These are phyloP conservation scores for Tenthredo distinguenda DNA, from an alignment of 2,888 invertebrate genomes.

Conservation along the genomic window DNA sequence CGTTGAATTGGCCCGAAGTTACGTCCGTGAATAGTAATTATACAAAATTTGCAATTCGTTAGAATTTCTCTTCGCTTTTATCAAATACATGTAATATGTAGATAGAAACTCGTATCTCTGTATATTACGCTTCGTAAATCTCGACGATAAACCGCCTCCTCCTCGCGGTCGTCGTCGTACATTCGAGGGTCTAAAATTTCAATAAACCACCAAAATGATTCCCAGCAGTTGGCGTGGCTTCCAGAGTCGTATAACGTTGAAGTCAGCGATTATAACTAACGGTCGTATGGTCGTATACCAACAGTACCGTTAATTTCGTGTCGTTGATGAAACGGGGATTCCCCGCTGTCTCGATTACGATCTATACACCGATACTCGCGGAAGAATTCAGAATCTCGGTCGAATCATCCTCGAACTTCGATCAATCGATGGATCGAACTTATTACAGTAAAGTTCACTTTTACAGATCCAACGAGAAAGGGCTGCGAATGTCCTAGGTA, in stretches of 20 bases:
- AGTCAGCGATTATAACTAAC: not conserved
- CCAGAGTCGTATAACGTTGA: not conserved
- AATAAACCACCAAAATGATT: slow-evolving; percentile 14
- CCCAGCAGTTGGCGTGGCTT: slow-evolving; percentile 7
- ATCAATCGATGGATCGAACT: not conserved
- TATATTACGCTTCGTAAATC: slow-evolving; percentile 31
- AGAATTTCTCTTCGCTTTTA: not conserved
- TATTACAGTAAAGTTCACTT: not conserved
- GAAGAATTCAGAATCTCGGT: not conserved
- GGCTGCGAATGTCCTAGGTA: slow-evolving; percentile 26
- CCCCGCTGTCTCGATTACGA: not conserved
- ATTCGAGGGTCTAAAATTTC: slow-evolving; percentile 3
- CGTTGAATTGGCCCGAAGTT: not conserved
- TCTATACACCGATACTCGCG: not conserved
- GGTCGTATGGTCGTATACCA: not conserved
- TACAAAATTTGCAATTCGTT: not conserved
- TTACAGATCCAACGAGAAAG: not conserved
- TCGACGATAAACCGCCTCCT: slow-evolving; percentile 4
- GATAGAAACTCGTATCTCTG: not conserved
- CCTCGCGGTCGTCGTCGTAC: not conserved
- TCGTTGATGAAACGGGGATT: not conserved
- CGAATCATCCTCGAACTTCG: not conserved
- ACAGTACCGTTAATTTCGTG: not conserved
- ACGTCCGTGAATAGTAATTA: not conserved
- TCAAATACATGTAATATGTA: not conserved